Evolutionary conservation across 2,888 invertebrate species (phyloP).

Genomic region (Eulithis testata): DNA sequence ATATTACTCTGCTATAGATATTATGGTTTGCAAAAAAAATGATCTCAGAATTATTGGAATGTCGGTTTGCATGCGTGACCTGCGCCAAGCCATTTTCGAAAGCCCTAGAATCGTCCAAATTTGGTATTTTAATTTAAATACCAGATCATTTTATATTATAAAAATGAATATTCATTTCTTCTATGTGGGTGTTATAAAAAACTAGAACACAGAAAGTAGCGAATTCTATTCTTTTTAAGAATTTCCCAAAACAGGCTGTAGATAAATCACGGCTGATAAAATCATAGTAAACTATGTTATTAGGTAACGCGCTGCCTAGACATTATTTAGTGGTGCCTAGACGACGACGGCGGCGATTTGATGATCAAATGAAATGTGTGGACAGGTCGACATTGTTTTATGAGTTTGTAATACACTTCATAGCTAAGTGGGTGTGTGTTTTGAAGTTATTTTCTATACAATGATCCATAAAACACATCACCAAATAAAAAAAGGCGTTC

Average conservation of each 20-base stretch:
- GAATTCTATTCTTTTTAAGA: constrained; percentile 10
- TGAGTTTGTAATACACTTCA: neutral
- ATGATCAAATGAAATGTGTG: constrained; percentile 2
- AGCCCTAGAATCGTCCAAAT: neutral
- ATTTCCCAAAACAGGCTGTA: constrained; percentile 21
- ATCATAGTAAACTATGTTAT: constrained; percentile 17
- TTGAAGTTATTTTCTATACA: no score
- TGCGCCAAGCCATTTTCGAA: no score
- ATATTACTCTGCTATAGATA: constrained; percentile 20
- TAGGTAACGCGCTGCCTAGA: constrained; percentile 7
- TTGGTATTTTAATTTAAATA: constrained; percentile 13
- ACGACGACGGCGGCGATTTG: no score
- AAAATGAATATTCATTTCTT: constrained; percentile 28
- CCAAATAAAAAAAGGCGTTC: no score
- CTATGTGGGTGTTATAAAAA: constrained; percentile 17
- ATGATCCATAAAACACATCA: no score
- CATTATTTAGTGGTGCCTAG: no score
- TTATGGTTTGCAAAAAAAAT: constrained; percentile 6
- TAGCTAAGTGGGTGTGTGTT: neutral
- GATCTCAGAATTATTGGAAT: neutral
- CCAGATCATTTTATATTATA: constrained; percentile 21
- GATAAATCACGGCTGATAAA: constrained; percentile 35
- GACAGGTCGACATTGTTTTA: constrained; percentile 4
- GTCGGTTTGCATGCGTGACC: neutral
- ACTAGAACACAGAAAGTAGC: constrained; percentile 21